These are phyloP conservation scores for Drosophila obscura DNA, from an alignment of 1,140 invertebrate species.

Conservation along the genomic window DNA sequence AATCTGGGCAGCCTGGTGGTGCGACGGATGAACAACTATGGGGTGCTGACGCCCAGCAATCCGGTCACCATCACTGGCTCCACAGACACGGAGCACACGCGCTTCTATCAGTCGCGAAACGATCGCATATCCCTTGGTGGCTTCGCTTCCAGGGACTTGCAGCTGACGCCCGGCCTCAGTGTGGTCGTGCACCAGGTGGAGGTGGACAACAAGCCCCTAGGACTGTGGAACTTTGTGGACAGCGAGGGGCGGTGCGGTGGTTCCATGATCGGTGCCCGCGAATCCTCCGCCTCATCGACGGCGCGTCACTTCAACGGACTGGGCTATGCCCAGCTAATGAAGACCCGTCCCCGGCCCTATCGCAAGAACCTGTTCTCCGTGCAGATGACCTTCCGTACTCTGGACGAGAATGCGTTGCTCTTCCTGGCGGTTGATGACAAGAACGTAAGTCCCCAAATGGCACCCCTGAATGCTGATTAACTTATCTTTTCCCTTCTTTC, in stretches of 20 bases:
- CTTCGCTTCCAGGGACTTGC: slow-evolving; percentile 82
- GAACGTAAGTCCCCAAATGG: slow-evolving; percentile 84
- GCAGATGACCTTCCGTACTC: slow-evolving; percentile 92
- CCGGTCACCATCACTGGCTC: slow-evolving; percentile 59
- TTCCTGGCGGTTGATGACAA: slow-evolving; percentile 91
- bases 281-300: slow-evolving; percentile 66
- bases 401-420: slow-evolving; percentile 94
- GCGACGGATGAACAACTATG: slow-evolving; percentile 79
- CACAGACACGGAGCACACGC: slow-evolving; percentile 72
- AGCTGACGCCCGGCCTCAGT: slow-evolving; percentile 85
- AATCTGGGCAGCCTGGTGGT: slow-evolving; percentile 76
- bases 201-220: slow-evolving; percentile 91
- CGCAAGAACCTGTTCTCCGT: slow-evolving; percentile 90
- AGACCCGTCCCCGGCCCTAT: slow-evolving; percentile 87
- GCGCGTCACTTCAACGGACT: slow-evolving; percentile 88
- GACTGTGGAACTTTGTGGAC: slow-evolving; percentile 93
- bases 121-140: slow-evolving; percentile 87
- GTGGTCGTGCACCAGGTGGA: slow-evolving; percentile 92
- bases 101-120: slow-evolving; percentile 75
- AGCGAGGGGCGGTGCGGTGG: slow-evolving; percentile 87
- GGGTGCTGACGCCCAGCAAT: slow-evolving; percentile 46
- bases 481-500: neutral
- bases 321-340: slow-evolving; percentile 90
- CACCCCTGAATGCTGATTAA: neutral
- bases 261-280: slow-evolving; percentile 75